Conservation (phyloP, 2,888 invertebrate species). For the Ischnus inquisitorius region DNA sequence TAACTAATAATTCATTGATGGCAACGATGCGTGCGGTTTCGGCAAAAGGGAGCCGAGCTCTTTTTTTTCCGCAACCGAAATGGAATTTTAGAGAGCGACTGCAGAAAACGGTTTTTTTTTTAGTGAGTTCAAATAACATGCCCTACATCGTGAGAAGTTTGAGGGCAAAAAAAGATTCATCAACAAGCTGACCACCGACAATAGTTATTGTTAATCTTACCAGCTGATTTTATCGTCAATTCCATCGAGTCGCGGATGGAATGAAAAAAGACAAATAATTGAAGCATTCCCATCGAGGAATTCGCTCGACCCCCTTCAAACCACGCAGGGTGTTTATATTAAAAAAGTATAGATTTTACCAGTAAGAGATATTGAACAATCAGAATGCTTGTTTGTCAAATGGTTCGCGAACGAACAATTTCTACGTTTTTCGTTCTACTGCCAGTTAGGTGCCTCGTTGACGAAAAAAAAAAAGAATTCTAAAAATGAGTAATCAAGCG, state of each 20-base stretch:
- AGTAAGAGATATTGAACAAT: conserved; percentile 5
- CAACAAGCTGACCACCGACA: no score
- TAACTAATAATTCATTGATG: conserved; percentile 26
- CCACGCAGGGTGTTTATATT: neutral
- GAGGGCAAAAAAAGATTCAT: no score
- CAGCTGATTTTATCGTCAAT: no score
- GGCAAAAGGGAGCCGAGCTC: conserved; percentile 5
- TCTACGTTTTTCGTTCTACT: conserved; percentile 12
- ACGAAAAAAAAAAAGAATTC: neutral
- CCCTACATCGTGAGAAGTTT: no score
- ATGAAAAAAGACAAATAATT: neutral
- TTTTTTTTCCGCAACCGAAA: neutral
- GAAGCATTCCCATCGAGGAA: neutral
- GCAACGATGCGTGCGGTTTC: conserved; percentile 41
- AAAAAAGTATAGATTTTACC: conserved; percentile 1
- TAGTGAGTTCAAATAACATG: no score
- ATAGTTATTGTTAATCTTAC: no score
- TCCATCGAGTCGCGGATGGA: neutral
- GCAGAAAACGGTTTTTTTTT: no score
- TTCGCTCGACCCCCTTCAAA: conserved; percentile 3
- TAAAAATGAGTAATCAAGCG: conserved; percentile 1
- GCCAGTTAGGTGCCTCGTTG: conserved; percentile 6
- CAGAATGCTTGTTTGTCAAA: neutral
- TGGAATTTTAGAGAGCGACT: no score
- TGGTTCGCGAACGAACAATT: neutral